These are phyloP conservation scores for Poeciliopsis presidionis DNA, from an alignment of 2,797 vertebrate genomes.

Conservation along the genomic window DNA sequence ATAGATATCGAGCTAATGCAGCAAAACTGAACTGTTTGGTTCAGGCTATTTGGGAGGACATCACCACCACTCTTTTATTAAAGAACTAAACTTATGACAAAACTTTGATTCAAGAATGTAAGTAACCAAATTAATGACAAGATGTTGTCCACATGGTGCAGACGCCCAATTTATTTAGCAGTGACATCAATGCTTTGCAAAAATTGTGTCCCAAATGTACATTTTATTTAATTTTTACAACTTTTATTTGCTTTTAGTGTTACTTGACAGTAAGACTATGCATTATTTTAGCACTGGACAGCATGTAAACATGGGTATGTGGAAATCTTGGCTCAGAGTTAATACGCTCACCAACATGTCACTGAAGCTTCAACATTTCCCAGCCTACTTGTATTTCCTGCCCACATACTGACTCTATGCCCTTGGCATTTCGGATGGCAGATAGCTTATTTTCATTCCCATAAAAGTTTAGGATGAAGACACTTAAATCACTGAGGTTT, in stretches of 20 bases:
- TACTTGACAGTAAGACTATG: neutral
- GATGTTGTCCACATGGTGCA: neutral
- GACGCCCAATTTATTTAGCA: neutral
- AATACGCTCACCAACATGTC: neutral
- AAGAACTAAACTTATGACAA: neutral
- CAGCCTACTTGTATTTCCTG: neutral
- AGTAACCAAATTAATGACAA: neutral
- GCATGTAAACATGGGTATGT: constrained; percentile 1
- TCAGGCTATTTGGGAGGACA: neutral
- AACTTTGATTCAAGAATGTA: neutral
- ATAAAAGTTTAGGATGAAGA: neutral
- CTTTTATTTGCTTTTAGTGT: neutral
- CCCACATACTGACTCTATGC: neutral
- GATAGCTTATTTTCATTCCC: neutral
- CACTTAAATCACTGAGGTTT: neutral
- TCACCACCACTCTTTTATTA: neutral
- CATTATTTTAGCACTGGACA: neutral
- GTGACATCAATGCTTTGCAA: neutral
- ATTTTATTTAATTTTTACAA: neutral
- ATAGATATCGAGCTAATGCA: neutral
- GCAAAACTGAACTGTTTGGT: neutral
- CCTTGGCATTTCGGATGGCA: neutral
- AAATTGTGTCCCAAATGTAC: neutral
- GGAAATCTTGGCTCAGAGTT: neutral
- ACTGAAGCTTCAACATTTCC: neutral